phyloP scores from a whole-genome alignment of 2,888 invertebrate genomes.

The Lysandra bellargus region DNA sequence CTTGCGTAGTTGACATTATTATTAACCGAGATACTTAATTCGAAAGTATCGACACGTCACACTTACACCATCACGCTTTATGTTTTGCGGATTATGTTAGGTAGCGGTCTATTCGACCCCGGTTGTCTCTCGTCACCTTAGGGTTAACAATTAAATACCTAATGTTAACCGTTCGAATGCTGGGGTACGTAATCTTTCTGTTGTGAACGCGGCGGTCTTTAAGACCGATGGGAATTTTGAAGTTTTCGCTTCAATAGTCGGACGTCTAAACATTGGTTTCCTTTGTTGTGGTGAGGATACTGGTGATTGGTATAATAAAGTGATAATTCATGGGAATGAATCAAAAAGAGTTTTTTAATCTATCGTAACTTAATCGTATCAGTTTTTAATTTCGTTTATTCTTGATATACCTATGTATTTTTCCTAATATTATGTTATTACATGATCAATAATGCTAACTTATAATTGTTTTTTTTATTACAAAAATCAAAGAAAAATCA shows the following conservation, averaged over 20 bases:
- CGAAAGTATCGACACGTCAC: slow-evolving; percentile 27
- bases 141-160: slow-evolving; percentile 54
- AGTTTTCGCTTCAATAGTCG: slow-evolving; percentile 64
- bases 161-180: slow-evolving; percentile 60
- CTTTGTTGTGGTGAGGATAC: slow-evolving; percentile 55
- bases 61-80: slow-evolving; percentile 39
- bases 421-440: not conserved
- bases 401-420: not conserved
- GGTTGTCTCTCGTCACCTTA: slow-evolving; percentile 57
- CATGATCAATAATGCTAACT: no score
- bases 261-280: slow-evolving; percentile 63
- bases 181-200: slow-evolving; percentile 50
- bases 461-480: no score
- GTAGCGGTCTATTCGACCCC: slow-evolving; percentile 49
- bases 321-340: slow-evolving; percentile 40
- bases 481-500: no score
- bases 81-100: slow-evolving; percentile 45
- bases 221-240: slow-evolving; percentile 64
- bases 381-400: not conserved
- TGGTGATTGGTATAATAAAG: slow-evolving; percentile 47
- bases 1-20: not conserved
- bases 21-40: not conserved
- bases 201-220: slow-evolving; percentile 45
- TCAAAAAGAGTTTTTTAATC: slow-evolving; percentile 30
- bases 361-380: not conserved